Base-by-base conservation (phyloP, 2,888 invertebrate genomes). In the Erebia palarica region DNA sequence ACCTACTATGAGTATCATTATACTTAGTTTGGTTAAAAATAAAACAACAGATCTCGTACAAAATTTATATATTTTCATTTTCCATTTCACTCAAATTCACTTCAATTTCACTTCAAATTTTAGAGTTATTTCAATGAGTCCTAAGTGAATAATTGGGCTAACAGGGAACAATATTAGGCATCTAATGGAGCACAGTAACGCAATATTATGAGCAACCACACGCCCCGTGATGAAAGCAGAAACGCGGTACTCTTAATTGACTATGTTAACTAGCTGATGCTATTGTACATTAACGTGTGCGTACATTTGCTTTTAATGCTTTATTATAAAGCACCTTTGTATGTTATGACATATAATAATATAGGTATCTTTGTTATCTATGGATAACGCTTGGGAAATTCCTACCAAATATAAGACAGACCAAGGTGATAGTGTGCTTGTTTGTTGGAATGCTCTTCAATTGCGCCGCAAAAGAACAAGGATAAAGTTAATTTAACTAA, bases 401-500 rank as follows among this genome's bases (percentile, higher is more conserved):
- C 21, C 21, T 21, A 14, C 14, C 14, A 5, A 4, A 49, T 49
- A 0, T 49, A 49, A 49, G 3, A 49, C 5, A n/a, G 3, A 14
- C 14, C 3, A 14, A 14, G 14, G 13, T 5, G 14, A 49, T 21
- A 57, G 57, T 42, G 21, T 21, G 18, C 3, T 21, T n/a, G 13
- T 44, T 44, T 61, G 8, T 65, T 53, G n/a, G 3, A 21, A 21
- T 2, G 21, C 21, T 21, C 3, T 21, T 21, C 21, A 21, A 21
- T 21, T 27, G 27, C 27, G 27, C 27, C 27, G 27, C 27, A 27
- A 27, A 27, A 27, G 27, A 27, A 0, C 4, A 4, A 59, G 71
- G 68, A 69, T 64, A 69, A 49, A 69, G 63, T 66, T 53, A 61
- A 61, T 68, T 71, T 67, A 55, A 69, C 64, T 66, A 21, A 66